Evolutionary conservation across 2,797 vertebrate genomes (phyloP), one percentile per base, ranked within the genome.

Genomic region (Cryptoblepharus egeriae): DNA sequence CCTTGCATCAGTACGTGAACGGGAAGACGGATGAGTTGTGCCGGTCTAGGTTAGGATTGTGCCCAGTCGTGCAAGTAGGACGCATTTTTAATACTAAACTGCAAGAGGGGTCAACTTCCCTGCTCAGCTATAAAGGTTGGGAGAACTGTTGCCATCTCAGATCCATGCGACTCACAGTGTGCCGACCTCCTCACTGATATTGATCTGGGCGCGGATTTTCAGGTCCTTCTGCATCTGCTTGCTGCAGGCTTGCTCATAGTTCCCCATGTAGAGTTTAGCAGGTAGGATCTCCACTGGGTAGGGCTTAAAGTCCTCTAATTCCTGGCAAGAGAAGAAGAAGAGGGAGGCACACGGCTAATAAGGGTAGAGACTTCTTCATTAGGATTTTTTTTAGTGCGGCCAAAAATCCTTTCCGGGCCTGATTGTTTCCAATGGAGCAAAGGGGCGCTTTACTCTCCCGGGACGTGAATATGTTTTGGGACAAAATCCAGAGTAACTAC

Each of bases 221-320:
- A 99, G 93, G 85, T 97, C 94, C 80, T 95, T 96, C 84, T 95
- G 94, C 77, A 97, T 92, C 52, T 93, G 89, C 63, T 55, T 73
- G 81, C 96, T 92, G 4, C 85, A 91, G 77, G 96, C 96, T 91
- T 98, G 97, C 37, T 79, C 89, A 81, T 94, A 93, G 88, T 97
- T 92, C 5, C 97, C 97, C 96, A 98, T 93, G 63, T 96, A 99
- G 73, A 99, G 85, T 80, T 84, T 94, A 13, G 90, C 94, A 26
- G 96, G 93, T 10, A 98, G 37, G 76, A 98, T 95, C 93, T 98
- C 98, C 91, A 97, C 92, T 20, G 98, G 98, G 83, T 98, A 97
- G 0, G 91, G 89, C 89, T 95, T 90, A 82, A 98, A 90, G 37
- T 85, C 95, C 68, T 98, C 97, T 85, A 99, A 84, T 84, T 98